Percentiles rank a stretch among this genome's conserved stretches.
These are phyloP conservation scores for Crossocerus cetratus DNA, from an alignment of 2,888 invertebrate genomes.

Conservation along the genomic window DNA sequence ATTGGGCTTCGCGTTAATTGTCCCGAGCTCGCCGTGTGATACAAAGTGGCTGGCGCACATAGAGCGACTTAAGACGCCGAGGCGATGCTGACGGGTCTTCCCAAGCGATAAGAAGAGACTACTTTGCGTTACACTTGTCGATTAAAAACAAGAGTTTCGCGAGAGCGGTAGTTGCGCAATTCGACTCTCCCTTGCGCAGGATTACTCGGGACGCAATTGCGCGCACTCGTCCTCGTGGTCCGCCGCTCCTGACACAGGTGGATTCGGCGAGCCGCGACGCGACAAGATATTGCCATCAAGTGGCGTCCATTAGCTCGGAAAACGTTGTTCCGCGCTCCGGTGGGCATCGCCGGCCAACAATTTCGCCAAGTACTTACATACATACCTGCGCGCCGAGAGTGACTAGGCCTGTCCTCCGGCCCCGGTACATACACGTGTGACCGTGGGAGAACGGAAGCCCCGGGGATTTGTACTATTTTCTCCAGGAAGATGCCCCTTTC, in stretches of 20 bases:
- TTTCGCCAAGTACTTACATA: slow-evolving; percentile 34
- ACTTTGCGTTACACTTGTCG: too few relatives aligned
- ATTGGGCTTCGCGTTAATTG: too few relatives aligned
- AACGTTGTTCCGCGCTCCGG: slow-evolving; percentile 50
- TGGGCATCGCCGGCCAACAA: slow-evolving; percentile 48
- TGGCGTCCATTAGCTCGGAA: slow-evolving; percentile 70
- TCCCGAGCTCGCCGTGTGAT: too few relatives aligned
- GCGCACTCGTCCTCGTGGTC: slow-evolving; percentile 46
- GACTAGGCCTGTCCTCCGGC: slow-evolving; percentile 34
- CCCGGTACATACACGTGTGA: slow-evolving; percentile 47
- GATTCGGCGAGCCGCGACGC: slow-evolving; percentile 72
- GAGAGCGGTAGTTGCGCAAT: slow-evolving; percentile 6
- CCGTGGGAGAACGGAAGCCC: slow-evolving; percentile 55
- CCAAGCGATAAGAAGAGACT: too few relatives aligned
- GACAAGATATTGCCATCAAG: slow-evolving; percentile 76
- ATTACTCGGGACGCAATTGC: slow-evolving; percentile 35
- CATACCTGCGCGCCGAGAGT: slow-evolving; percentile 23
- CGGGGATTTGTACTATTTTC: slow-evolving; percentile 35
- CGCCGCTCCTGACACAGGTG: slow-evolving; percentile 67
- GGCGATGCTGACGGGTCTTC: too few relatives aligned
- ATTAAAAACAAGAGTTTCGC: too few relatives aligned
- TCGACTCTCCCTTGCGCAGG: slow-evolving; percentile 15
- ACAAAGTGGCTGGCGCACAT: too few relatives aligned
- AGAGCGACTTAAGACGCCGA: too few relatives aligned
- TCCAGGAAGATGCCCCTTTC: slow-evolving; percentile 29